phyloP scores from a whole-genome alignment of 2,888 invertebrate species.

The Spisula subtruncata region DNA sequence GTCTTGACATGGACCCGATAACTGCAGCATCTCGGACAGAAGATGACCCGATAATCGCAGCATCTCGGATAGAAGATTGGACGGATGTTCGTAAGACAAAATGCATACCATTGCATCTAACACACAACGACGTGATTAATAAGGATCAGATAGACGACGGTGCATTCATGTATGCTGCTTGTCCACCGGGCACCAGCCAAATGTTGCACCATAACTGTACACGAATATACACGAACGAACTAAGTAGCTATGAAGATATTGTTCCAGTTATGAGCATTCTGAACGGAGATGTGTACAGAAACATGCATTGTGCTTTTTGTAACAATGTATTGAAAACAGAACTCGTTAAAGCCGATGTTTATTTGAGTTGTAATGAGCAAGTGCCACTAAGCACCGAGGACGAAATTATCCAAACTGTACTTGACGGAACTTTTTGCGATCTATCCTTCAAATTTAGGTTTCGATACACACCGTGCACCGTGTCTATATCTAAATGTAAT shows the following conservation, averaged over 20 bases:
- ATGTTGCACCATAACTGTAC: neutral
- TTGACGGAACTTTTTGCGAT: conserved; percentile 11
- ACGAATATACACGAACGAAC: neutral
- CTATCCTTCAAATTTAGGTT: neutral
- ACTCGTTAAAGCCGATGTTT: neutral
- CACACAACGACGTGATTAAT: neutral
- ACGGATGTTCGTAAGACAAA: neutral
- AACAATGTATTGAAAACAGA: neutral
- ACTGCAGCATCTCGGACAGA: neutral
- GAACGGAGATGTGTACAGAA: neutral
- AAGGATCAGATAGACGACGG: neutral
- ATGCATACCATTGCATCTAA: neutral
- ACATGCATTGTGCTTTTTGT: conserved; percentile 20
- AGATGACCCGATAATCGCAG: too few species aligned
- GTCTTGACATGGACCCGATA: neutral
- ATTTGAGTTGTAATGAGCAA: neutral
- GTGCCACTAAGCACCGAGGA: neutral
- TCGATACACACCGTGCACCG: too few species aligned
- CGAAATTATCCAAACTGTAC: neutral
- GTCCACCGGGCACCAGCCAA: neutral
- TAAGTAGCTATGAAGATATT: neutral
- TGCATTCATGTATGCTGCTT: neutral
- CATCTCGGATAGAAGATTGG: neutral
- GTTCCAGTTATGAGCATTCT: neutral
- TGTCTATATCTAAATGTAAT: conserved; percentile 29